phyloP scores from a whole-genome alignment of 2,797 vertebrate species.

The Threskiornis aethiopicus region DNA sequence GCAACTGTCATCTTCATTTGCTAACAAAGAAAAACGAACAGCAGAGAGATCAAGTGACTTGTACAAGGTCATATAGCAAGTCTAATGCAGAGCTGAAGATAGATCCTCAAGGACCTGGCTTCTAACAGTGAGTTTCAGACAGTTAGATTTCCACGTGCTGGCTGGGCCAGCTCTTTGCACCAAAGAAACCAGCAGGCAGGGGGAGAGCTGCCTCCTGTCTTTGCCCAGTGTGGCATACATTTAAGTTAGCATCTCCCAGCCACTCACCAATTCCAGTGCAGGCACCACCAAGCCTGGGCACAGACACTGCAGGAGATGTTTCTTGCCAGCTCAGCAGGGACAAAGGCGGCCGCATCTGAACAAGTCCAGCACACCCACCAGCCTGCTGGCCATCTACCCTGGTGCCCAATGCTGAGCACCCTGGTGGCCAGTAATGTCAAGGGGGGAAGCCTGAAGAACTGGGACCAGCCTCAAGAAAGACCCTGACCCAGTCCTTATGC shows the following conservation, averaged over 20 bases:
- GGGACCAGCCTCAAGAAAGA: neutral
- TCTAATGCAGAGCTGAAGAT: neutral
- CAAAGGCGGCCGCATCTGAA: neutral
- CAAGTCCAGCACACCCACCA: neutral
- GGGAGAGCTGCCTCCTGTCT: neutral
- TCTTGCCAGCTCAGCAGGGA: neutral
- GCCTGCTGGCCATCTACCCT: neutral
- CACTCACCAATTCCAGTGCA: neutral
- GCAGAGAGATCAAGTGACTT: neutral
- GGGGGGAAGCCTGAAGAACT: neutral
- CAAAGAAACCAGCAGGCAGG: neutral
- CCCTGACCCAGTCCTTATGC: neutral
- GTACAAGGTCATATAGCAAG: neutral
- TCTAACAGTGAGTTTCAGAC: neutral
- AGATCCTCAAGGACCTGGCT: neutral
- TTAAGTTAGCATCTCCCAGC: neutral
- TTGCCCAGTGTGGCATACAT: fast-evolving
- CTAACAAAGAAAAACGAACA: neutral
- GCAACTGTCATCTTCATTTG: neutral
- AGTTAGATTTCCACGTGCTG: neutral
- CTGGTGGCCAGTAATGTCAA: neutral
- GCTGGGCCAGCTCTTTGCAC: neutral
- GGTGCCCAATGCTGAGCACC: neutral
- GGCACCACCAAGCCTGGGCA: neutral
- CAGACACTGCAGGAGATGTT: fast-evolving